These are phyloP conservation scores for Antedon mediterranea DNA, from an alignment of 53 echinoderm and acorn worm species.

Conservation along the genomic window DNA sequence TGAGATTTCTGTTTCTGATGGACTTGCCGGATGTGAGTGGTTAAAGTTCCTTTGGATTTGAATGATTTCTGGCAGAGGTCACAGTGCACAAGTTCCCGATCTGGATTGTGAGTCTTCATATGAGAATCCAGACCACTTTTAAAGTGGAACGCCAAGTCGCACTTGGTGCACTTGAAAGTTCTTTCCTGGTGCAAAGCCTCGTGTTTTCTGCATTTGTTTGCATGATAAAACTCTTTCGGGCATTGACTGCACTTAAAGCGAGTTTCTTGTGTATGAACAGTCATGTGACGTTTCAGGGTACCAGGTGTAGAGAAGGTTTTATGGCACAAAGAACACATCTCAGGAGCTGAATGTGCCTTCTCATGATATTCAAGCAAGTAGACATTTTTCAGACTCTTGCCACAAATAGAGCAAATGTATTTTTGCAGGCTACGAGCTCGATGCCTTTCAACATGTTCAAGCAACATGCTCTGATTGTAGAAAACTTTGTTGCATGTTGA, in stretches of 20 bases:
- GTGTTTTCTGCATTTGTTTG: background rate
- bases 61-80: background rate
- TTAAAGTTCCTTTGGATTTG: background rate
- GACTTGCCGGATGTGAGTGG: background rate
- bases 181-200: background rate
- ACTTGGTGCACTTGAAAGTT: background rate
- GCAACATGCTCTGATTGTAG: background rate
- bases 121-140: background rate
- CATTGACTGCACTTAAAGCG: background rate
- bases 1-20: background rate
- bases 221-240: background rate
- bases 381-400: background rate
- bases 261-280: background rate
- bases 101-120: background rate
- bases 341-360: background rate
- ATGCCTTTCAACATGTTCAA: background rate
- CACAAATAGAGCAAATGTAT: background rate
- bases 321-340: background rate
- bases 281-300: background rate
- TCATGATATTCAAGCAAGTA: background rate
- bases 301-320: background rate
- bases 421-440: background rate
- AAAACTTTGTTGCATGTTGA: background rate
- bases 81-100: background rate
- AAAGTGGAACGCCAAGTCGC: background rate